These are phyloP conservation scores for Spialia ferax DNA, from an alignment of 2,888 invertebrate genomes.

Conservation along the genomic window DNA sequence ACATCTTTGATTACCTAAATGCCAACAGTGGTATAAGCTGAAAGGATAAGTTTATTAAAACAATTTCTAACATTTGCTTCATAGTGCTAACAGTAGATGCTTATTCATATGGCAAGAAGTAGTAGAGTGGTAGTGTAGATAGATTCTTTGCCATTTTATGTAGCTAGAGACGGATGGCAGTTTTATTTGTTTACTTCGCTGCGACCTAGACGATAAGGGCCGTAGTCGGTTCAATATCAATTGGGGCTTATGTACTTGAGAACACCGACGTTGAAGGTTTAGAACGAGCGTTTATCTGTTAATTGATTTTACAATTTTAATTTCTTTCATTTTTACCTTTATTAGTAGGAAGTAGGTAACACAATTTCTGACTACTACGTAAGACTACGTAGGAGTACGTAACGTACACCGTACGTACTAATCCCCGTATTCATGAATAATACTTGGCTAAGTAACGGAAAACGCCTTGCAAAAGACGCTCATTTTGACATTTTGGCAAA, in stretches of 20 bases:
- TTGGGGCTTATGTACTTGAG: background rate
- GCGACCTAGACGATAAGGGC: constrained; percentile 22
- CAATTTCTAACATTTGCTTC: constrained; percentile 10
- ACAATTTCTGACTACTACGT: no score
- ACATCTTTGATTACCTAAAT: background rate
- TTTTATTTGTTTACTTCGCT: constrained; percentile 34
- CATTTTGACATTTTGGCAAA: no score
- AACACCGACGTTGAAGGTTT: background rate
- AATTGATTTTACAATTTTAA: no score
- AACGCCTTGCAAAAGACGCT: no score
- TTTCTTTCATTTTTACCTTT: no score
- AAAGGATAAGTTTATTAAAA: background rate
- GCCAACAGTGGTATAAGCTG: background rate
- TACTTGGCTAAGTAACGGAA: no score
- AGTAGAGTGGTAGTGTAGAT: no score
- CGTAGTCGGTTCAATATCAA: constrained; percentile 21
- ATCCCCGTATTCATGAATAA: no score
- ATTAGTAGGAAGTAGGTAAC: no score
- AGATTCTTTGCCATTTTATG: constrained; percentile 22
- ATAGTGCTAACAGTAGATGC: constrained; percentile 13
- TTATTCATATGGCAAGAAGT: constrained; percentile 5
- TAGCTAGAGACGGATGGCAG: constrained; percentile 27
- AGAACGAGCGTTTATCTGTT: no score
- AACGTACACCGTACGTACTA: no score
- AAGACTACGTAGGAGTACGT: no score